These are phyloP conservation scores for Donacobius atricapilla DNA, from an alignment of 2,113 vertebrate species.

Conservation along the genomic window DNA sequence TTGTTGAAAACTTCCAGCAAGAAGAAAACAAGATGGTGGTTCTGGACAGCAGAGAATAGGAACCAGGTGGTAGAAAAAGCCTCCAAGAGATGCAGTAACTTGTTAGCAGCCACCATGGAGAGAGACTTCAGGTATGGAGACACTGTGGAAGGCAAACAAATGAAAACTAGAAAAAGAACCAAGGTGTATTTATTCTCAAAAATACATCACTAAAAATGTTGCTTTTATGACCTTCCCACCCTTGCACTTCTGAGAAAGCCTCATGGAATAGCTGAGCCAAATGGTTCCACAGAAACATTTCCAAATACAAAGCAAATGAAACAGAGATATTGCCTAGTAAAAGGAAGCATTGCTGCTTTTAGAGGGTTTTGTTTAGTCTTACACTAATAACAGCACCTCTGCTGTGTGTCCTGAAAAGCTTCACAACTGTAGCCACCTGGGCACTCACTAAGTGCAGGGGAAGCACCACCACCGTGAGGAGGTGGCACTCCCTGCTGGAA, in stretches of 20 bases:
- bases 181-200: background rate
- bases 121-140: constrained; percentile 97
- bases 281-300: background rate
- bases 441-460: background rate
- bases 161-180: background rate
- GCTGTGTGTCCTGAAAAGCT: background rate
- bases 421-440: background rate
- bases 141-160: constrained; percentile 72
- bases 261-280: background rate
- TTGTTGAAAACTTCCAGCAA: constrained; percentile 98
- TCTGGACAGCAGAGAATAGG: constrained; percentile 90
- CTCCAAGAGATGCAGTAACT: constrained; percentile 94
- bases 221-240: background rate
- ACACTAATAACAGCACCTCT: background rate
- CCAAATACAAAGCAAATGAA: background rate
- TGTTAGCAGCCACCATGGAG: constrained; percentile 97
- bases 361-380: background rate
- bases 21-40: constrained; percentile 97
- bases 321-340: background rate
- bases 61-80: constrained; percentile 98
- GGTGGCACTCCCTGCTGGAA: constrained; percentile 44
- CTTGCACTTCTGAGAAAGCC: background rate
- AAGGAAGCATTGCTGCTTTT: background rate
- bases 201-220: background rate
- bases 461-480: background rate